Evolutionary conservation across 2,888 invertebrate genomes (phyloP).

Genomic region (Melinaea marsaeus): DNA sequence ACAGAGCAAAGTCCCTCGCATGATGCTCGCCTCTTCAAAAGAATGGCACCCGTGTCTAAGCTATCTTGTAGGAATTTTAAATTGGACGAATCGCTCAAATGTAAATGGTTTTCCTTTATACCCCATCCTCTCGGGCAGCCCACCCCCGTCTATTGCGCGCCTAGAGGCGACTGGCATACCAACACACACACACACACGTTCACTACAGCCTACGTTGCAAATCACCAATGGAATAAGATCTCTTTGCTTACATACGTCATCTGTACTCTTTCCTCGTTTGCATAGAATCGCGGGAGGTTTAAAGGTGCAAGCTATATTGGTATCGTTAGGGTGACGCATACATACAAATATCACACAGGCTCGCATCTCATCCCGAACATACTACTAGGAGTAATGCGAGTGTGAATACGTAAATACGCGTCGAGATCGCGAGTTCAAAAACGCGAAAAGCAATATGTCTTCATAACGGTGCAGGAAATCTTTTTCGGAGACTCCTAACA

Average conservation of each 20-base stretch:
- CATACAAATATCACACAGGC: slow-evolving; percentile 60
- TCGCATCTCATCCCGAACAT: slow-evolving; percentile 69
- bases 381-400: slow-evolving; percentile 73
- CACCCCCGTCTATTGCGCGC: slow-evolving; percentile 76
- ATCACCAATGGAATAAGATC: slow-evolving; percentile 62
- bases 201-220: slow-evolving; percentile 63
- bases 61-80: slow-evolving; percentile 79
- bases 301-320: slow-evolving; percentile 52
- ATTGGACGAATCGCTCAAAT: slow-evolving; percentile 80
- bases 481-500: slow-evolving; percentile 64
- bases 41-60: slow-evolving; percentile 77
- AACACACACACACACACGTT: slow-evolving; percentile 69
- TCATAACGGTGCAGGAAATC: slow-evolving; percentile 70
- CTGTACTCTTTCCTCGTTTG: slow-evolving; percentile 54
- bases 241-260: slow-evolving; percentile 65
- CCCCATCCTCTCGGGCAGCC: slow-evolving; percentile 75
- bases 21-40: slow-evolving; percentile 73
- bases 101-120: slow-evolving; percentile 80
- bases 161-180: slow-evolving; percentile 77
- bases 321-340: slow-evolving; percentile 65
- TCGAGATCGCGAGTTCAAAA: slow-evolving; percentile 76
- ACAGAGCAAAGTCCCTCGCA: slow-evolving; percentile 57
- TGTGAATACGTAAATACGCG: slow-evolving; percentile 77
- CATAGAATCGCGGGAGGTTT: slow-evolving; percentile 49
- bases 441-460: slow-evolving; percentile 77